Evolutionary conservation across 2,797 vertebrate genomes (phyloP), one percentile per base, ranked within the genome.

Genomic region (Dendrocincla fuliginosa): DNA sequence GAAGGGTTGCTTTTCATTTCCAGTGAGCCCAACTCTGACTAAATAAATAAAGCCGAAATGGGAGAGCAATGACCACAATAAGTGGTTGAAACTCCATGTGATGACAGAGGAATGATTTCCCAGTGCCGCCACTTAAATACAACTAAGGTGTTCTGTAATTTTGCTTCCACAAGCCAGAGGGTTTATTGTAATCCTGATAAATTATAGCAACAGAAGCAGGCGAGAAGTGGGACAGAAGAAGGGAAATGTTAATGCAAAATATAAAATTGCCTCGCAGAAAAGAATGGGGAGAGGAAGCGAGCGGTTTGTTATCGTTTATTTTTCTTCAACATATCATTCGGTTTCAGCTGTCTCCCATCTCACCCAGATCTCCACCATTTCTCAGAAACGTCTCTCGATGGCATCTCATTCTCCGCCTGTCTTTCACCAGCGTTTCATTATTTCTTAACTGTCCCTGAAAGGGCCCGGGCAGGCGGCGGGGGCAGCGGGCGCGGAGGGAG

Each of bases 351-450:
- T 96, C 97, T 97, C 93, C 77, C 52, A 16, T 96, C 95, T 97
- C 93, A 77, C 71, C 93, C 97, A 86, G 33, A 89, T 96, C 95
- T 93, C 82, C 93, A 91, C 97, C 95, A 96, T 97, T 97, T 96
- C 96, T 97, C 87, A 96, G 96, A 91, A 93, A 79, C 80, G 68
- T 97, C 96, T 97, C 95, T 78, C 89, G 86, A 92, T 91, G 97
- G 97, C 97, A 97, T 97, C 96, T 97, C 97, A 93, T 97, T 97
- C 97, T 92, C 94, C 32, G 79, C 61, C 94, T 96, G 96, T 94
- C 97, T 97, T 83, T 95, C 96, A 90, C 70, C 68, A 39, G 91
- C 84, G 77, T 89, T 97, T 97, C 97, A 97, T 97, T 96, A 97
- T 96, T 96, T 87, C 97, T 61, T 79, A 96, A 95, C 89, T 95